Conservation (phyloP, 2,113 vertebrate species). For the Geococcyx californianus region DNA sequence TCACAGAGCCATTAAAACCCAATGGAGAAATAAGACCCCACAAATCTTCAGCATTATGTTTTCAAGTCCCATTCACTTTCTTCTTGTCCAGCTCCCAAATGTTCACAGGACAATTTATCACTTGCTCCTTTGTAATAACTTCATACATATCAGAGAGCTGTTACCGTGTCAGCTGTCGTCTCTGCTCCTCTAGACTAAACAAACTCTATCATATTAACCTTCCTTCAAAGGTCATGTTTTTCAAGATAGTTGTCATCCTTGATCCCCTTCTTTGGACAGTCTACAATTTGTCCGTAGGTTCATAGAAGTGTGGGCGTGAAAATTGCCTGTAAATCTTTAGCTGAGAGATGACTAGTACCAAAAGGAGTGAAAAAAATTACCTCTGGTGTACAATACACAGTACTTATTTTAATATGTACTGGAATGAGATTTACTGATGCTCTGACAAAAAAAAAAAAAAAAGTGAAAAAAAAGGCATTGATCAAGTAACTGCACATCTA, state of each 20-base stretch:
- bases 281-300: background rate
- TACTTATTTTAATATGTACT: background rate
- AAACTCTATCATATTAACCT: background rate
- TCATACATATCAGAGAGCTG: background rate
- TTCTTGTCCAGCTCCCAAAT: background rate
- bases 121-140: background rate
- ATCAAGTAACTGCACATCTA: background rate
- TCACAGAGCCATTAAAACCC: background rate
- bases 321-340: background rate
- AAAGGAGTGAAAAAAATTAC: background rate
- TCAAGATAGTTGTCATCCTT: background rate
- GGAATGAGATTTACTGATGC: background rate
- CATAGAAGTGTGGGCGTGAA: background rate
- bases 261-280: background rate
- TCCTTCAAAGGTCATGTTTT: background rate
- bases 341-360: background rate
- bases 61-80: background rate
- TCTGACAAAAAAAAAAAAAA: background rate
- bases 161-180: background rate
- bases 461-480: background rate
- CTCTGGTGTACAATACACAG: background rate
- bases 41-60: background rate
- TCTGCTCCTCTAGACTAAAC: constrained; percentile 36
- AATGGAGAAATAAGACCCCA: rapidly evolving
- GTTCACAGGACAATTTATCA: background rate